Conservation (phyloP, 2,797 vertebrate species). For the Intellagama lesueurii region DNA sequence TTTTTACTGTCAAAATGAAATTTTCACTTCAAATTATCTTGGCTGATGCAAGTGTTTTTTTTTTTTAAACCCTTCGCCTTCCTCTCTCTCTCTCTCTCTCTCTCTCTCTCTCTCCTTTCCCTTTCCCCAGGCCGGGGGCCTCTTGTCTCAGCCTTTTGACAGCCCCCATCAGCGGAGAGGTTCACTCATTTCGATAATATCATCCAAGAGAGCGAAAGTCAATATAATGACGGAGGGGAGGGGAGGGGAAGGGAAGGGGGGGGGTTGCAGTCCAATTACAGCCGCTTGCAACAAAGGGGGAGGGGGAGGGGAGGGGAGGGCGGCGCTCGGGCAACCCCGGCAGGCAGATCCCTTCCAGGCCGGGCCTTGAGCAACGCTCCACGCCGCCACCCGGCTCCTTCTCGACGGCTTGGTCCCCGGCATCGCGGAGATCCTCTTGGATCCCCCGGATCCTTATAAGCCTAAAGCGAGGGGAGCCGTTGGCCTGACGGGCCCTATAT, state of each 20-base stretch:
- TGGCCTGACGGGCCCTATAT: no score
- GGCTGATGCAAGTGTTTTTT: slow-evolving; percentile 77
- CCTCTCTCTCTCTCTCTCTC: background rate
- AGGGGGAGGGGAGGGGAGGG: slow-evolving; percentile 62
- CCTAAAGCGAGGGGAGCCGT: no score
- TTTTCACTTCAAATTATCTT: slow-evolving; percentile 94
- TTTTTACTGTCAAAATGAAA: slow-evolving; percentile 94
- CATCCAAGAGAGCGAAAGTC: slow-evolving; percentile 92
- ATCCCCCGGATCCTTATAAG: no score
- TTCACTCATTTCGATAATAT: slow-evolving; percentile 95
- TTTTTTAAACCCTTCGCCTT: background rate
- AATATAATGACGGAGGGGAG: slow-evolving; percentile 88
- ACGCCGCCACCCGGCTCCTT: slow-evolving; percentile 30
- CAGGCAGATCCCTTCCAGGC: background rate
- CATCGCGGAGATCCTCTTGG: no score
- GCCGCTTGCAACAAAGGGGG: slow-evolving; percentile 81
- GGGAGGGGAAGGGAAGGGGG: slow-evolving; percentile 83
- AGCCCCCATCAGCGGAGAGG: slow-evolving; percentile 88
- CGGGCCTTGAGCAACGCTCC: slow-evolving; percentile 21
- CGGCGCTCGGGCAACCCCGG: slow-evolving; percentile 34
- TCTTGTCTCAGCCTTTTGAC: slow-evolving; percentile 93
- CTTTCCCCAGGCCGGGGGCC: slow-evolving; percentile 87
- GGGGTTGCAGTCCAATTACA: slow-evolving; percentile 97
- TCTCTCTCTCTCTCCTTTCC: no score
- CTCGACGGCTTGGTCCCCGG: no score